Base-by-base conservation (phyloP, 1,140 invertebrate genomes). In the Odontomachus brunneus region DNA sequence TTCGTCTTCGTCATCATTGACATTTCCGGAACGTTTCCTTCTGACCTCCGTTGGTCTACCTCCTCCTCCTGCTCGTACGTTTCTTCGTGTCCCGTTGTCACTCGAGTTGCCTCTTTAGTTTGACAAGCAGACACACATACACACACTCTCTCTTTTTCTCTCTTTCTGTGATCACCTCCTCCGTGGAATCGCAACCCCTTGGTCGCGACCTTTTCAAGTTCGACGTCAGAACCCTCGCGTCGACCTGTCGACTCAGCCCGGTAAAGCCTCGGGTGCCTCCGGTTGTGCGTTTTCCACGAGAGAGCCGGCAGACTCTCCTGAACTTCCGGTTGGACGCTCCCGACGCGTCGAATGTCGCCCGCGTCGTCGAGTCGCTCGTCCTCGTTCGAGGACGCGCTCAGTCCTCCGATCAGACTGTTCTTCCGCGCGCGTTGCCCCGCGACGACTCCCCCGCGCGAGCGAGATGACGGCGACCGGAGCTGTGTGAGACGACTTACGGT, bases 401-500 rank as follows among this genome's bases (percentile, higher is more conserved):
- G 59, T 85, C 71, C 66, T 11, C 15, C 62, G 59, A 62, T 74
- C 59, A 53, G 62, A 53, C 74, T 51, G n/a, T 22, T 44, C 14
- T 11, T 4, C 38, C 38, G 38, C 15, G 22, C 33, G 53, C 51
- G 51, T 33, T 15, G 44, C 69, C 57, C 72, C 76, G 72, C 83
- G 78, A 78, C 76, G 78, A 60, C 57, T 51, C 59, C 76, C 15
- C 74, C 48, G 53, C 59, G 83, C 72, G 84, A 66, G 49, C 75
- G 62, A 69, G 67, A 86, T 81, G 78, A 83, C 76, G 67, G 74
- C 67, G 60, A 80, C 51, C 88, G 80, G 84, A 89, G 75, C 66
- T 85, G 85, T 85, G 85, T 67, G 85, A 90, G 22, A 89, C 88
- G 55, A 89, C 89, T 60, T 91, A 88, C 72, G 26, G 65, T 0